Evolutionary conservation across 2,797 vertebrate genomes (phyloP).

Genomic region (Helarctos malayanus): DNA sequence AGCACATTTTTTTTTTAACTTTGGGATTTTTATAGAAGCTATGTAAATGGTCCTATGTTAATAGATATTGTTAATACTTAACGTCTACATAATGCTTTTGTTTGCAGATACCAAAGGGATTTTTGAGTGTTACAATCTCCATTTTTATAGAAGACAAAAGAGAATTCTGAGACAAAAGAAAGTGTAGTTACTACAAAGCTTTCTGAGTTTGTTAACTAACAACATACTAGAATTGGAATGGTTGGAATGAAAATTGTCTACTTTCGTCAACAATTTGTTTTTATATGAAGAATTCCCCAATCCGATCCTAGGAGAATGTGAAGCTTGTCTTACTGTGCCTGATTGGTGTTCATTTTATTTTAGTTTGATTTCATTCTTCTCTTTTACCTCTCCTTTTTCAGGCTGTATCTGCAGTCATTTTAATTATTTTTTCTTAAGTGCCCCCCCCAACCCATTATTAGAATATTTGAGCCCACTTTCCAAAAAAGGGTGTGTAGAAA

Average conservation of each 20-base stretch:
- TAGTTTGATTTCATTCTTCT: neutral
- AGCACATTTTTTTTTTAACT: neutral
- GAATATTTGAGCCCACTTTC: neutral
- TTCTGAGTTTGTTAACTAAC: neutral
- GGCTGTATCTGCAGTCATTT: neutral
- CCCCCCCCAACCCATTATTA: neutral
- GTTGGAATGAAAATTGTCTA: neutral
- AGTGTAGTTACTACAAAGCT: neutral
- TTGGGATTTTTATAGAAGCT: neutral
- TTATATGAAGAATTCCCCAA: neutral
- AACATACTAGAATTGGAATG: neutral
- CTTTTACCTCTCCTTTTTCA: neutral
- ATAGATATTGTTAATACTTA: slow-evolving; percentile 4
- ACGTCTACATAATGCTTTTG: neutral
- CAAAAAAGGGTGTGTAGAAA: neutral
- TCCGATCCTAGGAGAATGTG: neutral
- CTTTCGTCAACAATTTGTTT: neutral
- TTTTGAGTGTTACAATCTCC: neutral
- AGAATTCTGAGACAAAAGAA: neutral
- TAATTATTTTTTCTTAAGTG: neutral
- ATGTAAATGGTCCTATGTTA: neutral
- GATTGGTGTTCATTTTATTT: neutral
- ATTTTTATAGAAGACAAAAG: neutral
- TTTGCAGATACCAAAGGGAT: neutral
- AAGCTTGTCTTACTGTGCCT: neutral